phyloP scores from a whole-genome alignment of 2,797 vertebrate species.

The Etheostoma nigrum region DNA sequence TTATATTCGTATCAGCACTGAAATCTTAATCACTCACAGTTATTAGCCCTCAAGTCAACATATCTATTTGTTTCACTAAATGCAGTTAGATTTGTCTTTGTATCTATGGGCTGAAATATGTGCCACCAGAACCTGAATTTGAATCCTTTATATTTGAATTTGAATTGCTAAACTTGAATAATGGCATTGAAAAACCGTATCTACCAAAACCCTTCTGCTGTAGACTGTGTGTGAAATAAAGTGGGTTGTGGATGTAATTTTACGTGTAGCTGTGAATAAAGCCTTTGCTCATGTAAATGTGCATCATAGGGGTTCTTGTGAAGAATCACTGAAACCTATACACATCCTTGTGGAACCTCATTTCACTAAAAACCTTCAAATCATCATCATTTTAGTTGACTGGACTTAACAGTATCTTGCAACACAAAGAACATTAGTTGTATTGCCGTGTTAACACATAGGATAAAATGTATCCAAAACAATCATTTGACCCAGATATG shows the following conservation, averaged over 20 bases:
- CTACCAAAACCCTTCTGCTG: not conserved
- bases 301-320: not conserved
- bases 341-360: not conserved
- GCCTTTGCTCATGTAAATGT: not conserved
- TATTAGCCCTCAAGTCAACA: not conserved
- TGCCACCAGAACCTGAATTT: no score
- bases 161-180: no score
- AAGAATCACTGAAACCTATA: not conserved
- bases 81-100: constrained; percentile 8
- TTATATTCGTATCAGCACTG: constrained; percentile 25
- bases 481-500: not conserved
- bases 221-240: constrained; percentile 1
- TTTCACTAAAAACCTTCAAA: not conserved
- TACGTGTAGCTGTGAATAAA: not conserved
- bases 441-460: not conserved
- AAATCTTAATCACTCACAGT: constrained; percentile 38
- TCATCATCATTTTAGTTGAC: not conserved
- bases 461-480: not conserved
- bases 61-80: constrained; percentile 10
- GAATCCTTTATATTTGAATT: no score
- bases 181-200: not conserved
- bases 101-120: not conserved
- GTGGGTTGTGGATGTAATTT: not conserved
- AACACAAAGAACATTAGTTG: not conserved
- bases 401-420: not conserved